A percentile compares a stretch with the other conserved stretches of the same genome.
Evolutionary conservation across 2,888 invertebrate species (phyloP).

Genomic region (Cabera pusaria): DNA sequence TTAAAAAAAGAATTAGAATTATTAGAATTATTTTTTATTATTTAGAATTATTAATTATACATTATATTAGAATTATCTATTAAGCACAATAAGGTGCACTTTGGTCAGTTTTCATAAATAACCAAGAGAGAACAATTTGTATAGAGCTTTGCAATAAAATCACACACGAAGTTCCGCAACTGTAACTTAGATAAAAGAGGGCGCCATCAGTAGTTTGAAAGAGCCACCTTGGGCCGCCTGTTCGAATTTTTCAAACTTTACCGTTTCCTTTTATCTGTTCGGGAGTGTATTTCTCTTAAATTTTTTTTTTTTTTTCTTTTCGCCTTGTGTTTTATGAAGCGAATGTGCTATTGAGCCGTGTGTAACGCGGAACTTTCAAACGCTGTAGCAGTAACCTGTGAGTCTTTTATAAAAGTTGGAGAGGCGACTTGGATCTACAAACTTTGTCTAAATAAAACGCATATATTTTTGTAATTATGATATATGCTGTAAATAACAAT

Average conservation of each 20-base stretch:
- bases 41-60: no score
- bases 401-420: conserved; percentile 39
- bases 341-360: conserved; percentile 51
- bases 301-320: conserved; percentile 68
- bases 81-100: no score
- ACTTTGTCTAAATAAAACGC: neutral
- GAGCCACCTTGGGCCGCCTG: conserved; percentile 64
- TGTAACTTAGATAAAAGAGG: conserved; percentile 77
- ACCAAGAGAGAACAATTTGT: no score
- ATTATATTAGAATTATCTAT: no score
- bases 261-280: conserved; percentile 74
- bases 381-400: conserved; percentile 23
- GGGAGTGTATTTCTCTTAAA: conserved; percentile 72
- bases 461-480: no score
- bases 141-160: no score
- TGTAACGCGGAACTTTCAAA: conserved; percentile 35
- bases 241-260: conserved; percentile 73
- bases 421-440: conserved; percentile 2
- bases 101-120: no score
- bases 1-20: no score
- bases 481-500: no score
- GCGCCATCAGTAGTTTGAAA: conserved; percentile 70
- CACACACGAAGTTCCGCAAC: no score
- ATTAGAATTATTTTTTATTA: no score
- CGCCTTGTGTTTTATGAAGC: conserved; percentile 57